A percentile compares a stretch with the other conserved stretches of the same genome.
Evolutionary conservation across 2,888 invertebrate genomes (phyloP).

Genomic region (Philonicus albiceps): DNA sequence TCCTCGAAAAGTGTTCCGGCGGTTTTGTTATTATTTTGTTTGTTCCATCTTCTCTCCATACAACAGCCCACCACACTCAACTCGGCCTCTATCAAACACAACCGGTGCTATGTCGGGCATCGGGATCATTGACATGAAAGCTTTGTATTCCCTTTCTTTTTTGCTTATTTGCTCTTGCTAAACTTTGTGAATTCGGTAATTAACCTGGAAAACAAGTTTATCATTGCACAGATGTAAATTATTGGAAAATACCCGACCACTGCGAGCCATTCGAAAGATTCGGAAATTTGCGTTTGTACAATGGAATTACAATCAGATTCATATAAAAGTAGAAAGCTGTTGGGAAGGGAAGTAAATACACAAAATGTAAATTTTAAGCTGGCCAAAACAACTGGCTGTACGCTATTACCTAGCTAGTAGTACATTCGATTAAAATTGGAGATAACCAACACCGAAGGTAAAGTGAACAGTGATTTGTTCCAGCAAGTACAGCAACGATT

Average conservation of each 20-base stretch:
- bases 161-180: conserved; percentile 29
- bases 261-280: conserved; percentile 21
- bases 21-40: conserved; percentile 33
- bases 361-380: background rate
- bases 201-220: conserved; percentile 51
- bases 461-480: background rate
- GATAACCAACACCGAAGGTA: background rate
- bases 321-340: background rate
- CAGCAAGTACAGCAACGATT: too few species aligned
- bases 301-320: background rate
- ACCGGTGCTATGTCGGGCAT: conserved; percentile 22
- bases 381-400: background rate
- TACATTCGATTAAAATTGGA: background rate
- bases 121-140: conserved; percentile 1
- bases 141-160: conserved; percentile 15
- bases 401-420: background rate
- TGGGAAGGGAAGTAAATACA: background rate
- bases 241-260: conserved; percentile 47
- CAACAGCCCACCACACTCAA: background rate
- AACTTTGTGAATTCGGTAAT: conserved; percentile 49
- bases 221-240: conserved; percentile 52
- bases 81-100: conserved; percentile 27
- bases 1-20: background rate
- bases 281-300: background rate
- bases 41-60: background rate